Evolutionary conservation across 2,888 invertebrate genomes (phyloP).

Genomic region (Heliconius ethilla): DNA sequence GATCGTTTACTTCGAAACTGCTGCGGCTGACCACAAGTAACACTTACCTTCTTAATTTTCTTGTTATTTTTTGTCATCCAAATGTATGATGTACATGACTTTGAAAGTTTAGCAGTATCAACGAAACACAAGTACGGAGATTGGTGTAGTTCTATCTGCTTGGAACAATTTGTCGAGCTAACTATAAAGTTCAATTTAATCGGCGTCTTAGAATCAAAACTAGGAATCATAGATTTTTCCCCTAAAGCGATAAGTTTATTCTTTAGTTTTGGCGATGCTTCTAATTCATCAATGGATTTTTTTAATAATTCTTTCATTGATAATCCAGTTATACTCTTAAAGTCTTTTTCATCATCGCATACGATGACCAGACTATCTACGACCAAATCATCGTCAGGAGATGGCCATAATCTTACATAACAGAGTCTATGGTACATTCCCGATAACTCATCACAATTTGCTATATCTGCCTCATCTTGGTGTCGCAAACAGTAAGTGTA

Average conservation of each 20-base stretch:
- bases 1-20: slow-evolving; percentile 54
- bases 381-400: slow-evolving; percentile 63
- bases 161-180: slow-evolving; percentile 63
- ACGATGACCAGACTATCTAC: slow-evolving; percentile 57
- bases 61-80: slow-evolving; percentile 58
- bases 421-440: slow-evolving; percentile 62
- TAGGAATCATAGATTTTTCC: slow-evolving; percentile 62
- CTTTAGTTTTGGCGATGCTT: slow-evolving; percentile 52
- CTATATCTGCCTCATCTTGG: slow-evolving; percentile 51
- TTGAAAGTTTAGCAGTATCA: slow-evolving; percentile 52
- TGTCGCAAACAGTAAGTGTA: slow-evolving; percentile 63
- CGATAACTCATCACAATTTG: slow-evolving; percentile 65
- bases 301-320: slow-evolving; percentile 54
- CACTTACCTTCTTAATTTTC: slow-evolving; percentile 53
- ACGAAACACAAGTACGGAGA: slow-evolving; percentile 54
- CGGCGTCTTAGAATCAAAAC: slow-evolving; percentile 58
- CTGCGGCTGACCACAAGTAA: slow-evolving; percentile 49
- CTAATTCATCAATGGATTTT: slow-evolving; percentile 57
- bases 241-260: slow-evolving; percentile 63
- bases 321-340: slow-evolving; percentile 60
- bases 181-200: slow-evolving; percentile 59
- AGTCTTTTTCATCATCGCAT: slow-evolving; percentile 64
- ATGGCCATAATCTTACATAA: slow-evolving; percentile 63
- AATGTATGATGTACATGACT: slow-evolving; percentile 58
- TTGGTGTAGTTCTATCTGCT: slow-evolving; percentile 49